Evolutionary conservation across 2,113 vertebrate species (phyloP), one percentile per base, ranked within the genome.

Genomic region (Mohoua ochrocephala): DNA sequence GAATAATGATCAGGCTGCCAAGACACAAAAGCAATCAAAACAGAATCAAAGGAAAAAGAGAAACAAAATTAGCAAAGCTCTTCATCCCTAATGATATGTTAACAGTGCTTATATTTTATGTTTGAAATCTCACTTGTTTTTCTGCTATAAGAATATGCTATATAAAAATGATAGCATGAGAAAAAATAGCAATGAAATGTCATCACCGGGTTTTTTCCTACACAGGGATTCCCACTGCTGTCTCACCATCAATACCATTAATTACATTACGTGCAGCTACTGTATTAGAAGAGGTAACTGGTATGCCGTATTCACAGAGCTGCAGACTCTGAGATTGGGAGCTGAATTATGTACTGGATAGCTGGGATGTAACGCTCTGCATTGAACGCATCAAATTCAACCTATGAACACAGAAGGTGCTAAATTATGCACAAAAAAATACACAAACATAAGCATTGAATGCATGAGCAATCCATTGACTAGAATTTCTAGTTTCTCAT

Each of bases 1-100:
- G 97, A 98, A 98, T 97, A 98, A 98, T 97, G 98, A 97, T 96
- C 53, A 97, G 97, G 96, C 97, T 98, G 97, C 98, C 98, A 97
- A 96, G 93, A 98, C 97, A 97, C 53, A 45, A 76, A 83, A 95
- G 96, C 31, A 91, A 75, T 94, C 82, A 96, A 98, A 97, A 98
- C 95, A 97, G 24, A 84, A 74, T 89, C 74, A 95, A 84, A 97
- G 57, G 45, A 71, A 82, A 83, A 93, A 91, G 50, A 91, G 71
- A 88, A 95, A 81, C 30, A 91, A 84, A 95, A 91, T 70, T 88
- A 87, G 59, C 3, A 6, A 96, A 84, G 60, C 78, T 44, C 87
- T 84, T 80, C 9, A 87, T 70, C 70, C 87, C 50, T 79, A 84
- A 85, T 74, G 73, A 54, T 65, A 79, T 44, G 68, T 79, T 79